Conservation (phyloP, 2,888 invertebrate species). For the Ctenicera cuprea region DNA sequence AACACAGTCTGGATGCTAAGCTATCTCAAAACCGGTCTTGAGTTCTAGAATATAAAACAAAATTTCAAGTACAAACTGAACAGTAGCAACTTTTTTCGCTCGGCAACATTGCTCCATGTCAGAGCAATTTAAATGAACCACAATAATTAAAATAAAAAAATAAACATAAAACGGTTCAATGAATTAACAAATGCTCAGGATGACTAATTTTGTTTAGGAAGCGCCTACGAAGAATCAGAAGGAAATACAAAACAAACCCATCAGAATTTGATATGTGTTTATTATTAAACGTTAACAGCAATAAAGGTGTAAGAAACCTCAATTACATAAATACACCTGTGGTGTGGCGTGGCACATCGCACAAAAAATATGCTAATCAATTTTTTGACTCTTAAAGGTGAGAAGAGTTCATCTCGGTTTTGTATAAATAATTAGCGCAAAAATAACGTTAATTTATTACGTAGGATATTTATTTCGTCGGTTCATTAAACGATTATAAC, state of each 20-base stretch:
- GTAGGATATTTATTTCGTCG: neutral
- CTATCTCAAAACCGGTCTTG: slow-evolving; percentile 31
- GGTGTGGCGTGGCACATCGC: neutral
- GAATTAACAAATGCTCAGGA: neutral
- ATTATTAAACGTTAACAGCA: slow-evolving; percentile 11
- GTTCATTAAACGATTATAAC: neutral
- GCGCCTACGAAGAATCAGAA: slow-evolving; percentile 2
- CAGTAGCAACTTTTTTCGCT: slow-evolving; percentile 11
- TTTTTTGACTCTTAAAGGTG: slow-evolving; percentile 10
- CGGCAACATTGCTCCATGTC: slow-evolving; percentile 4
- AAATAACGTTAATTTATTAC: slow-evolving; percentile 15
- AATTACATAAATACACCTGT: slow-evolving; percentile 28
- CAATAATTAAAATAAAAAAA: too few relatives aligned
- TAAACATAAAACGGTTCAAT: neutral
- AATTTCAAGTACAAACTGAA: slow-evolving; percentile 21
- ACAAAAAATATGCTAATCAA: slow-evolving; percentile 27
- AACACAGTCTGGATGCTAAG: slow-evolving; percentile 35
- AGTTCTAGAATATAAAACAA: neutral
- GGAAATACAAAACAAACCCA: slow-evolving; percentile 10
- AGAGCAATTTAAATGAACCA: neutral
- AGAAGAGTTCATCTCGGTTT: slow-evolving; percentile 12
- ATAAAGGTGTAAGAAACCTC: slow-evolving; percentile 14
- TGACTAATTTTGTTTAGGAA: slow-evolving; percentile 21
- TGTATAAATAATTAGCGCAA: slow-evolving; percentile 1
- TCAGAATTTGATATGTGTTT: neutral